Percentiles rank a stretch among this genome's conserved stretches.
Conservation (phyloP, 2,113 vertebrate genomes). For the Pelvicachromis taeniatus region DNA sequence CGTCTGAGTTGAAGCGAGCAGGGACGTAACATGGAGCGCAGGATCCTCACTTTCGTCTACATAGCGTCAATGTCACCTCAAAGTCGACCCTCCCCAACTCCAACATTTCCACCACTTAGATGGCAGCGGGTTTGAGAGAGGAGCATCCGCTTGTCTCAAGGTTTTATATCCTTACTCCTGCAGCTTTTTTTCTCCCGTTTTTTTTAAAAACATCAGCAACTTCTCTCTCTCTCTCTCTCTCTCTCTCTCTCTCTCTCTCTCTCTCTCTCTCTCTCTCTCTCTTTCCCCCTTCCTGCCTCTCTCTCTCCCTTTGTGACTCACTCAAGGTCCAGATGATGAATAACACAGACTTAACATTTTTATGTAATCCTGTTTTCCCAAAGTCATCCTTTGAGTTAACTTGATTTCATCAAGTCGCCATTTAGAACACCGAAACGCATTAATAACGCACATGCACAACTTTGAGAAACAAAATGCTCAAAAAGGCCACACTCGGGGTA, state of each 20-base stretch:
- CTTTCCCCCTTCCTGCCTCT: background rate
- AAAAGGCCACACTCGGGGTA: background rate
- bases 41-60: slow-evolving; percentile 74
- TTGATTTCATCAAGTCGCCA: background rate
- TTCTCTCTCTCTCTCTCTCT: slow-evolving; percentile 9
- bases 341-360: slow-evolving; percentile 27
- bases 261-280: background rate
- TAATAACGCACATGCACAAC: background rate
- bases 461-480: background rate
- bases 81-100: slow-evolving; percentile 78
- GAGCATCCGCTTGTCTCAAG: slow-evolving; percentile 72
- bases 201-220: slow-evolving; percentile 38
- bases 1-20: slow-evolving; percentile 70
- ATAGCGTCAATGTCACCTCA: slow-evolving; percentile 80
- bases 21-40: slow-evolving; percentile 73
- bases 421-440: background rate
- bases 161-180: slow-evolving; percentile 72
- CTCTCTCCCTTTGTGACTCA: background rate
- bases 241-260: background rate
- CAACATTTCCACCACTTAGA: slow-evolving; percentile 78
- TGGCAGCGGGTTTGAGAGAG: slow-evolving; percentile 69
- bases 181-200: slow-evolving; percentile 30
- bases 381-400: background rate
- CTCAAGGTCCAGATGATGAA: slow-evolving; percentile 41
- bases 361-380: background rate